Evolutionary conservation across 2,113 vertebrate species (phyloP).

Genomic region (Galemys pyrenaicus): DNA sequence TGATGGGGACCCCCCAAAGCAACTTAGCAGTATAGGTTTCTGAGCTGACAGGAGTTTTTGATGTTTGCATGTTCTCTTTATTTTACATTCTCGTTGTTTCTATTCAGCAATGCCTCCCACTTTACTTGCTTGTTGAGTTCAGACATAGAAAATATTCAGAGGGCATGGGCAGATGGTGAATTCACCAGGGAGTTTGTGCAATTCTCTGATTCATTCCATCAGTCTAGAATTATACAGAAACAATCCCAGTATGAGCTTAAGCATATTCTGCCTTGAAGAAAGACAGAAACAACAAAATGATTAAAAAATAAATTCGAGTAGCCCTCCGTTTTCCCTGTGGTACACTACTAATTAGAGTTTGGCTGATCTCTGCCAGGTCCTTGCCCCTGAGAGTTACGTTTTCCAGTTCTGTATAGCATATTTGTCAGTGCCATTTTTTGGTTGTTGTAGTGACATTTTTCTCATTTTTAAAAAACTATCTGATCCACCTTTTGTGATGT

Average conservation of each 20-base stretch:
- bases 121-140: slow-evolving; percentile 37
- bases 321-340: slow-evolving; percentile 1
- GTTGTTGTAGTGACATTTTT: neutral
- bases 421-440: neutral
- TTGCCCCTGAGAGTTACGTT: neutral
- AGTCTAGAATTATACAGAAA: slow-evolving; percentile 48
- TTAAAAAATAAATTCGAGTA: slow-evolving; percentile 52
- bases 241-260: slow-evolving; percentile 48
- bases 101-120: slow-evolving; percentile 22
- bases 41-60: slow-evolving; percentile 5
- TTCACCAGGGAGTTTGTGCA: slow-evolving; percentile 59
- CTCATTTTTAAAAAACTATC: neutral
- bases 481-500: neutral
- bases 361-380: slow-evolving; percentile 15
- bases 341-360: slow-evolving; percentile 58
- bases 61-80: slow-evolving; percentile 17
- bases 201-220: slow-evolving; percentile 57
- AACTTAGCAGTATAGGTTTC: neutral
- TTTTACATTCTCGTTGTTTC: slow-evolving; percentile 26
- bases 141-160: slow-evolving; percentile 51
- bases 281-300: slow-evolving; percentile 20
- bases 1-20: neutral
- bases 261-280: slow-evolving; percentile 65
- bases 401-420: slow-evolving; percentile 19
- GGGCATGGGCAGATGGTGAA: slow-evolving; percentile 58